Evolutionary conservation across 92 coral and sea anemone genomes (phyloP).

Genomic region (Phenganax stokvisi): DNA sequence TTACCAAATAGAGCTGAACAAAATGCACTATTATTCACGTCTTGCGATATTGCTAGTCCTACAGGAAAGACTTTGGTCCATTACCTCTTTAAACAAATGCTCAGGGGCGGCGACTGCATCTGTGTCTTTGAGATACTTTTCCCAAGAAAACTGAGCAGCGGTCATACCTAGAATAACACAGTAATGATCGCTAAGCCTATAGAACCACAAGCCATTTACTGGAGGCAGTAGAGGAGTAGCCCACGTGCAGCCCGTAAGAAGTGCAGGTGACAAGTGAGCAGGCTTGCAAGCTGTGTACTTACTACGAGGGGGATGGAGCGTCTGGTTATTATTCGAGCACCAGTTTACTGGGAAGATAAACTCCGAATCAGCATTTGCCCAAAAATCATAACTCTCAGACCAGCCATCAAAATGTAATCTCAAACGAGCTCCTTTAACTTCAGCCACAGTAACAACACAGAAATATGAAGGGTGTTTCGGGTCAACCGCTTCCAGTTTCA

Average conservation of each 20-base stretch:
- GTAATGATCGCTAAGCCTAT: not conserved
- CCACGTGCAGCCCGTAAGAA: too few relatives aligned
- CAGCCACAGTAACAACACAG: constrained; percentile 92
- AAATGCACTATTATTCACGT: not conserved
- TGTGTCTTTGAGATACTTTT: constrained; percentile 63
- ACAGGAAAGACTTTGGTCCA: not conserved
- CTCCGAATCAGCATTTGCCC: constrained; percentile 93
- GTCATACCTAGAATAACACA: constrained; percentile 50
- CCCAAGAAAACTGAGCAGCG: constrained; percentile 62
- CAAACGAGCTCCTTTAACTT: constrained; percentile 86
- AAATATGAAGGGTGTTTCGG: constrained; percentile 94
- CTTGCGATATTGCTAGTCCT: not conserved
- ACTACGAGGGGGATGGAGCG: constrained; percentile 84
- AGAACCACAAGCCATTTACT: too few relatives aligned
- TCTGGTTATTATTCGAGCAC: constrained; percentile 81
- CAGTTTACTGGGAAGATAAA: constrained; percentile 86
- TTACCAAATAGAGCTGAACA: not conserved
- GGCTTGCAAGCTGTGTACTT: constrained; percentile 23
- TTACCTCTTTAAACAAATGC: constrained; percentile 75
- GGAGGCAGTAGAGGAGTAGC: too few relatives aligned
- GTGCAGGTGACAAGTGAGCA: not conserved
- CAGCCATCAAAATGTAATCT: constrained; percentile 96
- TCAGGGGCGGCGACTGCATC: constrained; percentile 78
- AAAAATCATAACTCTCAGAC: constrained; percentile 98
- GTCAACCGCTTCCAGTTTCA: constrained; percentile 92